Base-by-base conservation (phyloP, 1,140 invertebrate genomes). In the Campoletis sonorensis region DNA sequence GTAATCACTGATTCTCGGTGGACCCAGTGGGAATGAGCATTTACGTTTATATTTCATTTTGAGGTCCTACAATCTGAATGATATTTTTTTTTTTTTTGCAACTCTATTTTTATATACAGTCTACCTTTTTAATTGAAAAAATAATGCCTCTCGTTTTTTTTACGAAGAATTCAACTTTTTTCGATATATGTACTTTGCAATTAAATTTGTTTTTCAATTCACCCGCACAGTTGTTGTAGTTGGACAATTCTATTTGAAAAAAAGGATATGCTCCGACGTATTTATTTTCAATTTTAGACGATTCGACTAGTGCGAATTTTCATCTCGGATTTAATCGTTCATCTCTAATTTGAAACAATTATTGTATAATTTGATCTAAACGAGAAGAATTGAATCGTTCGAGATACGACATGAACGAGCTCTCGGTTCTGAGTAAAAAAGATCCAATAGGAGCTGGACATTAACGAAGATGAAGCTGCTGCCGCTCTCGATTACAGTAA, bases 381-480 rank as follows among this genome's bases (percentile, higher is more conserved):
- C 40, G 40, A 58, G 21, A 23, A 26, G 23, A 67, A 67, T 67
- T 67, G 1, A 13, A 67, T 67, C 23, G 23, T 67, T 27, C 30
- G 61, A 27, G 21, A 67, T 67, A 27, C 10, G 13, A 13, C 21
- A 23, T 23, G 23, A 7, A 67, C 23, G 61, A 67, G 23, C 61
- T 26, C 23, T 26, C 23, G n/a, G 61, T 15, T 67, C 13, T 4
- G 4, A 10, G 13, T 67, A 27, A 13, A 58, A 58, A 30, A 75
- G 13, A 80, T 73, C 33, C 68, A 61, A 40, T 27, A 79, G 64
- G 23, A 68, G 16, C 80, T 64, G 27, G 40, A 68, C 61, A 21
- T 64, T 80, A 79, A 84, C 81, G 77, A 83, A 84, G 83, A 84
- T 84, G 83, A 83, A 84, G 79, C 71, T 79, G 82, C 77, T 33